Evolutionary conservation across 2,888 invertebrate genomes (phyloP).

Genomic region (Drosophila histrio): DNA sequence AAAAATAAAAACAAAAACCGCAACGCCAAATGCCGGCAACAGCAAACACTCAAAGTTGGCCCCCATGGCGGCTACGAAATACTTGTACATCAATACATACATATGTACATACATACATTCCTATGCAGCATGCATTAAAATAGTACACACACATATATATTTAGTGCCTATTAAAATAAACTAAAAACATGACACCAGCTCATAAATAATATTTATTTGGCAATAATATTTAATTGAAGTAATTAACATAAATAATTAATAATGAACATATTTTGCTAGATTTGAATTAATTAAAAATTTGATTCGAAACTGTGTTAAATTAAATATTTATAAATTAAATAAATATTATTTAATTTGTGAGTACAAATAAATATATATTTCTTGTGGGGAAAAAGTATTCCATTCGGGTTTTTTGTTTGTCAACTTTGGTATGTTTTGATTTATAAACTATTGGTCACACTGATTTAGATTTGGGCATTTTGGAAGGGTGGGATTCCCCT

Average conservation of each 20-base stretch:
- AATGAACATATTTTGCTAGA: background rate
- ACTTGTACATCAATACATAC: conserved; percentile 14
- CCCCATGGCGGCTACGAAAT: conserved; percentile 44
- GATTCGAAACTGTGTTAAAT: too few species aligned
- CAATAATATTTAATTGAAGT: conserved; percentile 3
- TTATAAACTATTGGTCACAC: too few species aligned
- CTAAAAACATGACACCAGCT: conserved; percentile 1
- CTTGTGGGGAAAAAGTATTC: too few species aligned
- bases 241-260: conserved; percentile 1
- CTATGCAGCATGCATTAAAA: conserved; percentile 15
- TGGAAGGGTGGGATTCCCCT: too few species aligned
- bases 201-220: background rate
- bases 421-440: too few species aligned
- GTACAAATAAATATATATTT: too few species aligned
- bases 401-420: too few species aligned
- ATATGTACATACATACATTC: background rate
- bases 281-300: background rate
- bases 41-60: conserved; percentile 38
- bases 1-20: conserved; percentile 20
- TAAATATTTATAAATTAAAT: too few species aligned
- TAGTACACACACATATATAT: conserved; percentile 21
- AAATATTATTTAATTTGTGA: too few species aligned
- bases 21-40: conserved; percentile 54
- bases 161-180: conserved; percentile 1
- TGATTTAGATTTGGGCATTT: too few species aligned